Percentiles rank a stretch among this genome's conserved stretches.
phyloP scores from a whole-genome alignment of 2,888 invertebrate species.

The Sepioteuthis lessoniana region DNA sequence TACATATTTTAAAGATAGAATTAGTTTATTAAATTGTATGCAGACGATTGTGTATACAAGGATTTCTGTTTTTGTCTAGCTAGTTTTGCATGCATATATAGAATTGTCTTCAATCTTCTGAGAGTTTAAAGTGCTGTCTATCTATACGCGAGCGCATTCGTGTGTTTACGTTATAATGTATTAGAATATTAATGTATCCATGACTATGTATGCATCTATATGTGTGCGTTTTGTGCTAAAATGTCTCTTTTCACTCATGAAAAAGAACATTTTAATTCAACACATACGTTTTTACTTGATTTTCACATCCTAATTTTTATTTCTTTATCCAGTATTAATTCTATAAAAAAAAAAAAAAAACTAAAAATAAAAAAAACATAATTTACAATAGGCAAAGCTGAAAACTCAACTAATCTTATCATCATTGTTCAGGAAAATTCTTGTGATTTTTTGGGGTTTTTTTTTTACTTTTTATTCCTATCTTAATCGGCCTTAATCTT shows the following conservation, averaged over 20 bases:
- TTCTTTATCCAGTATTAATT: neutral
- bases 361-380: neutral
- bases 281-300: neutral
- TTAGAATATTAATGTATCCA: neutral
- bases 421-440: neutral
- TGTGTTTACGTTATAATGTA: neutral
- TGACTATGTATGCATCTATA: neutral
- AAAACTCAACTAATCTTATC: constrained; percentile 18
- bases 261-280: neutral
- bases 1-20: too few species aligned
- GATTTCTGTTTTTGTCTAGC: too few species aligned
- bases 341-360: neutral
- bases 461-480: neutral
- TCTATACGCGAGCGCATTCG: neutral
- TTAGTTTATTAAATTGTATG: too few species aligned
- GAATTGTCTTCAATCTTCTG: neutral
- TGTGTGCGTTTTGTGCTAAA: neutral
- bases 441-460: neutral
- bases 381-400: neutral
- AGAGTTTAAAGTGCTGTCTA: neutral
- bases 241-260: neutral
- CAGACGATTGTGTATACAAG: too few species aligned
- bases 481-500: constrained; percentile 23
- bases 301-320: neutral
- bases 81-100: neutral